A percentile compares a stretch with the other conserved stretches of the same genome.
These are phyloP conservation scores for Drosophila guanche DNA, from an alignment of 1,140 invertebrate genomes.

Conservation along the genomic window DNA sequence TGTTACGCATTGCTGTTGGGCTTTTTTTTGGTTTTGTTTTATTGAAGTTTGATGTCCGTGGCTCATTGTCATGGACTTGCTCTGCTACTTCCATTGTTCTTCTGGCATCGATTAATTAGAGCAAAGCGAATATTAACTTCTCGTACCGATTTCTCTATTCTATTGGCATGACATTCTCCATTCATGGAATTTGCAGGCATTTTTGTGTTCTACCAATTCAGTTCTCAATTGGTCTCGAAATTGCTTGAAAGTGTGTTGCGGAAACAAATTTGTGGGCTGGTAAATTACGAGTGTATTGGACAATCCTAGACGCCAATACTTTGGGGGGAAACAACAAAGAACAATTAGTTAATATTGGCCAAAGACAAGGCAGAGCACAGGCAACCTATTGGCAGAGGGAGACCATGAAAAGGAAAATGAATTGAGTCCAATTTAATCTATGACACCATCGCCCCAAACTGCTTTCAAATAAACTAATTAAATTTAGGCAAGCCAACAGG, in stretches of 20 bases:
- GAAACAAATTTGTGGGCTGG: conserved; percentile 4
- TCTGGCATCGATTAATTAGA: conserved; percentile 42
- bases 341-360: conserved; percentile 10
- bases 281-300: background rate
- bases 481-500: conserved; percentile 72
- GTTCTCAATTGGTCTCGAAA: conserved; percentile 2
- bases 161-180: no score
- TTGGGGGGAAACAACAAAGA: conserved; percentile 14
- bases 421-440: conserved; percentile 77
- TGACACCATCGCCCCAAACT: conserved; percentile 77
- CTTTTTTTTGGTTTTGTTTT: background rate
- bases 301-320: background rate
- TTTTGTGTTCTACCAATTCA: background rate
- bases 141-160: no score
- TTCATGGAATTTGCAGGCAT: background rate
- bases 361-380: background rate
- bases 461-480: conserved; percentile 81
- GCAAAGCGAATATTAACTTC: conserved; percentile 42
- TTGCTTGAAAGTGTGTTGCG: conserved; percentile 16
- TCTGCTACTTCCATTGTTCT: conserved; percentile 50
- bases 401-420: conserved; percentile 47
- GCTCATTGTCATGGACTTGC: conserved; percentile 21
- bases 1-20: background rate
- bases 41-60: conserved; percentile 18
- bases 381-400: background rate